A percentile compares a stretch with the other conserved stretches of the same genome.
Evolutionary conservation across 1,140 invertebrate species (phyloP).

Genomic region (Temnothorax curvispinosus): DNA sequence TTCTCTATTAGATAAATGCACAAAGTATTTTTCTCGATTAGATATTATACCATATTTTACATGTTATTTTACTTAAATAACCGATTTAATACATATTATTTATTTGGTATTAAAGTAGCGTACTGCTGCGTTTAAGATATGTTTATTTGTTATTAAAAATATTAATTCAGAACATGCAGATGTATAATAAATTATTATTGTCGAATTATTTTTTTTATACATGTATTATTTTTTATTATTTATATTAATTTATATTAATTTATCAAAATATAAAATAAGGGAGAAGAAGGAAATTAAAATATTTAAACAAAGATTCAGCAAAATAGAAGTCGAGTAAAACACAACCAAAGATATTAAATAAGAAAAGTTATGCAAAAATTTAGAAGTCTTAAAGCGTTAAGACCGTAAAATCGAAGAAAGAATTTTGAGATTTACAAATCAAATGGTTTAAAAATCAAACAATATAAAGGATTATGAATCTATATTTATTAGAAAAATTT

Average conservation of each 20-base stretch:
- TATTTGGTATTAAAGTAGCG: constrained; percentile 25
- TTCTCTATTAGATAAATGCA: constrained; percentile 1
- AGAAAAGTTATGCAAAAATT: not conserved
- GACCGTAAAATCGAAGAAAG: not conserved
- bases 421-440: constrained; percentile 1
- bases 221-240: constrained; percentile 31
- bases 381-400: not conserved
- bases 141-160: not conserved
- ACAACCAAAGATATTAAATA: not conserved
- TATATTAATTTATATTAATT: constrained; percentile 18
- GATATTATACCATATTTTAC: not conserved
- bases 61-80: constrained; percentile 50
- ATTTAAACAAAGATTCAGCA: not conserved
- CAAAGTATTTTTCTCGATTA: constrained; percentile 22
- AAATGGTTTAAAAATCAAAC: not conserved
- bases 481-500: not conserved
- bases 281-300: not conserved
- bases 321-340: not conserved
- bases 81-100: constrained; percentile 41
- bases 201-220: not conserved
- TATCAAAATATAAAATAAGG: not conserved
- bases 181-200: not conserved
- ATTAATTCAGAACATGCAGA: not conserved
- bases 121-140: not conserved
- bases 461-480: constrained; percentile 7